Base-by-base conservation (phyloP, 2,888 invertebrate genomes). In the Ichneumoninae sp. region DNA sequence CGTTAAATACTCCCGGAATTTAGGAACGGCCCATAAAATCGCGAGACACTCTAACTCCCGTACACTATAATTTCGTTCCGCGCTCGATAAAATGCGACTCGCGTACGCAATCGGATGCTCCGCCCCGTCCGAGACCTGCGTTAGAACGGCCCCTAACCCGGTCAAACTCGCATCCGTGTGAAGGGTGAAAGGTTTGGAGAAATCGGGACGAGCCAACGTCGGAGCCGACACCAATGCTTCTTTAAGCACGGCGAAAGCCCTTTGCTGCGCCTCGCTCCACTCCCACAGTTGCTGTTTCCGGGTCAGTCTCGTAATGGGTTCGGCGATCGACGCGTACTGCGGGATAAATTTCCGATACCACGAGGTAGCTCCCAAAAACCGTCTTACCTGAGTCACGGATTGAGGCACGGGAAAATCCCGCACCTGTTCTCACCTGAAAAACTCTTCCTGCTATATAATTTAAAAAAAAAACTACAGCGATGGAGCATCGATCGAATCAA, bases 1-100 rank as follows among this genome's bases (percentile, higher is more conserved):
- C 68, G 88, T 87, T 2, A 89, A 8, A 74, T 90, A 89, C 1
- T 79, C 66, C 3, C 89, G 62, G 52, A 86, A 90, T 54, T 86
- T 87, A 3, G 83, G 72, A 0, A 89, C 79, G 0, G 83, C 81
- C 85, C 84, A 88, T 0, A 87, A 13, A 0, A 90, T 82, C 0
- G 88, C 88, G 0, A 89, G 68, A 71, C 87, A 89, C 30, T 89
- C 89, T 50, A 40, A 60, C 79, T 88, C 87, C 0, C 83, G 82
- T 1, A 65, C 70, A 4, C 79, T 70, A 30, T 87, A 88, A 6
- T 83, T 87, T 0, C 80, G 16, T 40, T 87, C 86, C 6, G 76
- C 44, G 0, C 19, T 19, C 0, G 80, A 70, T 16, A 87, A 60
- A 16, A 74, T 82, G 1, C 86, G 62, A 16, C 86, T 87, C 1